These are phyloP conservation scores for Pungitius pungitius DNA, from an alignment of 2,113 vertebrate species.

Conservation along the genomic window DNA sequence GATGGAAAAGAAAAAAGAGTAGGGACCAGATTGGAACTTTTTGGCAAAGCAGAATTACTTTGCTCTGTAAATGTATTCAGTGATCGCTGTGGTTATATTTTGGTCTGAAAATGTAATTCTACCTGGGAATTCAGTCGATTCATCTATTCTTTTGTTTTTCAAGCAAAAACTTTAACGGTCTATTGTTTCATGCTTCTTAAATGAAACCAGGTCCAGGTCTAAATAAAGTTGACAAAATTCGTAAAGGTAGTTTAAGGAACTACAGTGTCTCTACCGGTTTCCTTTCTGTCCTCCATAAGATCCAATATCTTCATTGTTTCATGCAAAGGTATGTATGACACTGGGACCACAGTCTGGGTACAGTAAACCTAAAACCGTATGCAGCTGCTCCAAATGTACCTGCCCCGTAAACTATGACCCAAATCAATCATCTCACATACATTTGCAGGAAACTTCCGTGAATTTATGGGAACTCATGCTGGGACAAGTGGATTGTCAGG, in stretches of 20 bases:
- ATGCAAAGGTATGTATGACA: slow-evolving; percentile 69
- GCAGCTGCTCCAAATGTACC: not conserved
- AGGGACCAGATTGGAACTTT: not conserved
- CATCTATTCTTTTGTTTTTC: not conserved
- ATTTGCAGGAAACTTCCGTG: slow-evolving; percentile 85
- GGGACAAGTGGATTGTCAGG: slow-evolving; percentile 83
- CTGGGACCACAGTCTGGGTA: slow-evolving; percentile 30
- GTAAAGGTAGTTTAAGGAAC: not conserved
- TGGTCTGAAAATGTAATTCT: not conserved
- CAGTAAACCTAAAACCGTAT: not conserved
- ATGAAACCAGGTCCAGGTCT: not conserved
- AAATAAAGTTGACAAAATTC: not conserved
- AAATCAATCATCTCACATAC: slow-evolving; percentile 81
- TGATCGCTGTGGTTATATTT: not conserved
- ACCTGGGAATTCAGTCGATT: not conserved
- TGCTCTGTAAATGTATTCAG: not conserved
- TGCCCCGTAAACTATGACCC: slow-evolving; percentile 49
- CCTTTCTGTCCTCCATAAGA: slow-evolving; percentile 72
- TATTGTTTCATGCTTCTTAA: not conserved
- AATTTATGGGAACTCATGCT: slow-evolving; percentile 84
- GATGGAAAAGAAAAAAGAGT: not conserved
- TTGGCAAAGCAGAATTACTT: not conserved
- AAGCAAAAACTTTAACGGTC: not conserved
- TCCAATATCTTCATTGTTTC: slow-evolving; percentile 78
- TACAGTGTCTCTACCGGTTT: slow-evolving; percentile 32